Conservation (phyloP, 2,113 vertebrate genomes). For the Passer domesticus region DNA sequence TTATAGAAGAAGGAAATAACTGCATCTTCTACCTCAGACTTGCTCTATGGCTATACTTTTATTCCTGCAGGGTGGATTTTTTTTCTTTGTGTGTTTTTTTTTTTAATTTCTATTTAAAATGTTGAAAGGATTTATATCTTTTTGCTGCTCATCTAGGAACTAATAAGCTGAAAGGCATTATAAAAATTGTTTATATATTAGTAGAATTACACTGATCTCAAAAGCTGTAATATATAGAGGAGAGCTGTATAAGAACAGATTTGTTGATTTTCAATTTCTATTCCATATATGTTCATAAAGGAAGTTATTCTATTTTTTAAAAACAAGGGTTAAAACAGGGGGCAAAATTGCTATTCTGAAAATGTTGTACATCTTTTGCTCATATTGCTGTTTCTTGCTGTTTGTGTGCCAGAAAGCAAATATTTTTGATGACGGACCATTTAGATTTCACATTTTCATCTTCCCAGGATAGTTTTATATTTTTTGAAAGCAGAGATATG, state of each 20-base stretch:
- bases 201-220: neutral
- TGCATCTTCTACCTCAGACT: neutral
- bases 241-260: neutral
- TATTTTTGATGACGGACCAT: neutral
- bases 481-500: neutral
- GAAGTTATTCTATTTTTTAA: neutral
- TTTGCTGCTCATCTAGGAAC: neutral
- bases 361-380: neutral
- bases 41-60: neutral
- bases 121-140: neutral
- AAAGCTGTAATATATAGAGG: neutral
- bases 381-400: neutral
- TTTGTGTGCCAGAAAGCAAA: neutral
- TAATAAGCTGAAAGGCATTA: neutral
- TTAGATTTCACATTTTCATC: neutral
- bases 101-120: neutral
- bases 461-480: neutral
- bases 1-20: neutral
- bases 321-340: neutral
- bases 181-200: neutral
- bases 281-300: neutral
- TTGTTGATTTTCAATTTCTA: neutral
- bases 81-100: neutral
- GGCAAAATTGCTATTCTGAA: neutral
- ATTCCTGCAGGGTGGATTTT: neutral